Base-by-base conservation (phyloP, 2,113 vertebrate genomes). In the Nansenia antarctica region DNA sequence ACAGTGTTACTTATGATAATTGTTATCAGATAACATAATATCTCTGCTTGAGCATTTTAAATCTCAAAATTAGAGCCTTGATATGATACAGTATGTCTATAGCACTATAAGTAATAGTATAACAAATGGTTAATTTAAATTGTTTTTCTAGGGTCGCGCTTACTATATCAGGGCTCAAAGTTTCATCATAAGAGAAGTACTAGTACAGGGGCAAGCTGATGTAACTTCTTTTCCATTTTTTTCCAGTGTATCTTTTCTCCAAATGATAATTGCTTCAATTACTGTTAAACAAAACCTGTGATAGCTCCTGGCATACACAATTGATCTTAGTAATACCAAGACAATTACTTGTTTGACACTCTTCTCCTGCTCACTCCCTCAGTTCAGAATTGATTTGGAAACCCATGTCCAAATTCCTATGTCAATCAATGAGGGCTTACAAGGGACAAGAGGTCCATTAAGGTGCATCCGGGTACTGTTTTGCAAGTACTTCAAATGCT, bases 211-310 rank as follows among this genome's bases (percentile, higher is more conserved):
- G 27, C 53, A 55, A 27, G 29, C 29, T 58, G 27, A 27, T 2
- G 27, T 58, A 29, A 31, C 9, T 5, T 24, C 14, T 55, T 66
- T 52, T 65, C 27, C 52, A 35, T 62, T 34, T 67, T 12, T 60
- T 45, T 69, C 18, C 24, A 32, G 9, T 32, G 4, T 18, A 18
- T 32, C 55, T 54, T 39, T 35, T 12, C 55, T 5, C 37, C 5
- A 29, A 69, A 29, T 54, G 59, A 62, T 67, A 67, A n/a, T 54
- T 67, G 37, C 69, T 67, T 71, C 68, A 61, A 67, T 72, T 71
- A 67, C 54, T n/a, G 29, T 72, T 65, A 67, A 77, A 71, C 59
- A 77, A 62, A 57, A 37, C 58, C 47, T 31, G 37, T 58, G 34
- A 77, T 52, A 63, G 69, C 29, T 11, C 67, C 31, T 35, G 37